Conservation (phyloP, 2,113 vertebrate species). For the Petaurus breviceps region DNA sequence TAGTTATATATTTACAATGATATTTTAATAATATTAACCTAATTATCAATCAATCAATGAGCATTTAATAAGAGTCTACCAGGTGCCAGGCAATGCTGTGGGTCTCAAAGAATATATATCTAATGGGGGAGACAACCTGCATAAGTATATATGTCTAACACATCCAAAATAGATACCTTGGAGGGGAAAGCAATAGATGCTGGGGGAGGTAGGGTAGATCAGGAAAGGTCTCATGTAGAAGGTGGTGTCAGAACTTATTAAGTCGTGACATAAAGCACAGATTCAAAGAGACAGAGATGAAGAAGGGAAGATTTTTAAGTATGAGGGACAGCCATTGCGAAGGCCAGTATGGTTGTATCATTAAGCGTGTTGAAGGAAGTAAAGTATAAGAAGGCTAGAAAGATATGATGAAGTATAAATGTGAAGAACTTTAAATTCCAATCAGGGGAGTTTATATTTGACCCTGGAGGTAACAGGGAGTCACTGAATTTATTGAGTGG, state of each 20-base stretch:
- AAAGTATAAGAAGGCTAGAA: background rate
- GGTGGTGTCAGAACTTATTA: background rate
- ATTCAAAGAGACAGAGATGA: background rate
- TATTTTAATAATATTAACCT: slow-evolving; percentile 9
- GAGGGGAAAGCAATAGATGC: background rate
- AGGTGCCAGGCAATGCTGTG: background rate
- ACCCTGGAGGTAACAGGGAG: background rate
- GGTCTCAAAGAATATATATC: too few relatives aligned
- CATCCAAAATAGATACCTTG: background rate
- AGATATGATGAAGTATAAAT: background rate
- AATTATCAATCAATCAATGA: background rate
- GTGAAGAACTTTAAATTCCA: background rate
- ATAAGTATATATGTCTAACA: too few relatives aligned
- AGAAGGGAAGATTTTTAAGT: background rate
- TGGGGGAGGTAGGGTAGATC: background rate
- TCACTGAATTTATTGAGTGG: background rate
- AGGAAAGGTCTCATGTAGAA: background rate
- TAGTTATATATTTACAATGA: background rate
- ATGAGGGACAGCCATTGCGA: background rate
- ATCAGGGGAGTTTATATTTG: background rate
- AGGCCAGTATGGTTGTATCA: too few relatives aligned
- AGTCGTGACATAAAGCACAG: background rate
- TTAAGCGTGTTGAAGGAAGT: too few relatives aligned
- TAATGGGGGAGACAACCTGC: too few relatives aligned
- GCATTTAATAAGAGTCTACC: background rate